Conservation (phyloP, 2,797 vertebrate species). For the Cossypha caffra region DNA sequence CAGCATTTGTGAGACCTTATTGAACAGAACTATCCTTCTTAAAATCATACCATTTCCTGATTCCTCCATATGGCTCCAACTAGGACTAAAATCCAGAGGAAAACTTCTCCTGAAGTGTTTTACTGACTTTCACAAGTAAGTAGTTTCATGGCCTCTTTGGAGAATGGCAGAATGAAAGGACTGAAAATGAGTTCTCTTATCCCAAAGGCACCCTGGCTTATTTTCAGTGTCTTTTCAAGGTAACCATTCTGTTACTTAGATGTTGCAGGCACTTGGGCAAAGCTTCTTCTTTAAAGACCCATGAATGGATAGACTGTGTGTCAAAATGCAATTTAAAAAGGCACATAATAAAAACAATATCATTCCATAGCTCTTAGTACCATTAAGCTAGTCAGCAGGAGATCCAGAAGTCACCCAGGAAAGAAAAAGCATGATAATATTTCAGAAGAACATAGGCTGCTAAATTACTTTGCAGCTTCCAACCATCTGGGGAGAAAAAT, state of each 20-base stretch:
- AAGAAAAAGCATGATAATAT: slow-evolving; percentile 34
- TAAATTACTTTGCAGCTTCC: slow-evolving; percentile 57
- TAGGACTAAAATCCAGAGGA: background rate
- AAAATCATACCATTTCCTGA: background rate
- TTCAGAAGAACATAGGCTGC: slow-evolving; percentile 41
- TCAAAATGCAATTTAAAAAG: slow-evolving; percentile 51
- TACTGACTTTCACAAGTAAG: background rate
- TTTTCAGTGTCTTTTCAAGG: background rate
- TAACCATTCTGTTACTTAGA: background rate
- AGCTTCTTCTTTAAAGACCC: slow-evolving; percentile 22
- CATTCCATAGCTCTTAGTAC: slow-evolving; percentile 6
- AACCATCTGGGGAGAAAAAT: slow-evolving; percentile 53
- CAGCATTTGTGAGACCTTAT: background rate
- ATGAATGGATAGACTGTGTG: background rate
- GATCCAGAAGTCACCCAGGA: slow-evolving; percentile 32
- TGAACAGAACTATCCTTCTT: background rate
- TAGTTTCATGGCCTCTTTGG: background rate
- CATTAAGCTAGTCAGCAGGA: slow-evolving; percentile 23
- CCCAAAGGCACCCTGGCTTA: background rate
- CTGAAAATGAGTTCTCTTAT: background rate
- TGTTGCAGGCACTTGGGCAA: background rate
- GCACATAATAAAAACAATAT: slow-evolving; percentile 24
- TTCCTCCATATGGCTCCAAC: background rate
- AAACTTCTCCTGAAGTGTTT: background rate
- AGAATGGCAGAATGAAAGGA: background rate